Percentiles rank a stretch among this genome's conserved stretches.
Evolutionary conservation across 2,113 vertebrate genomes (phyloP).

Genomic region (Irena cyanogastra): DNA sequence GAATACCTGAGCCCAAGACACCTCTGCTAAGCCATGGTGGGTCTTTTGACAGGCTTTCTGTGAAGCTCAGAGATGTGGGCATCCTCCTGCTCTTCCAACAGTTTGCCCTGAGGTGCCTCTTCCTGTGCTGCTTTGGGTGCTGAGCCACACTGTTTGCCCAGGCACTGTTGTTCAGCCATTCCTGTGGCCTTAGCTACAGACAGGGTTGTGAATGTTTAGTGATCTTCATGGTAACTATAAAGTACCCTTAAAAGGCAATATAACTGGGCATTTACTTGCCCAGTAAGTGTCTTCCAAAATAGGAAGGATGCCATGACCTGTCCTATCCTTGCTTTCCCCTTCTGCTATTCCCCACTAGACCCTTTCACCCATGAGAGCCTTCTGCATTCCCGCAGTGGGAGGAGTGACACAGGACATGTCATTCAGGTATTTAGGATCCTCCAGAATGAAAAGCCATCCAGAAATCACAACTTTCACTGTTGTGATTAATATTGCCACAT

Average conservation of each 20-base stretch:
- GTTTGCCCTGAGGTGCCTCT: neutral
- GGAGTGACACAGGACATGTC: rapidly evolving
- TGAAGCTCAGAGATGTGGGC: neutral
- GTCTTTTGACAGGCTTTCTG: neutral
- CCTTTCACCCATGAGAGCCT: rapidly evolving
- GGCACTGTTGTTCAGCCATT: neutral
- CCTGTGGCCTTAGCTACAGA: neutral
- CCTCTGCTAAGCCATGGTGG: neutral
- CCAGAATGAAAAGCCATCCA: neutral
- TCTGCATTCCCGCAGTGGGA: neutral
- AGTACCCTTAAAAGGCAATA: neutral
- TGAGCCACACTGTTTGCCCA: rapidly evolving
- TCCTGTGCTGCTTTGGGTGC: rapidly evolving
- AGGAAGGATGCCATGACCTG: rapidly evolving
- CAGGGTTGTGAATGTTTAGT: neutral
- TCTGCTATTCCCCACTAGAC: neutral
- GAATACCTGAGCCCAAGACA: neutral
- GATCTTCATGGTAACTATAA: neutral
- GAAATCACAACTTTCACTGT: neutral
- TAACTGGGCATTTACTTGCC: neutral
- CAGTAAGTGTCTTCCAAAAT: neutral
- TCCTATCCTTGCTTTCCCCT: neutral
- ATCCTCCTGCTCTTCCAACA: neutral
- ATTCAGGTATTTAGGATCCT: neutral
- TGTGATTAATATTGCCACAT: neutral